These are phyloP conservation scores for Limanda limanda DNA, from an alignment of 2,113 vertebrate species.

Conservation along the genomic window DNA sequence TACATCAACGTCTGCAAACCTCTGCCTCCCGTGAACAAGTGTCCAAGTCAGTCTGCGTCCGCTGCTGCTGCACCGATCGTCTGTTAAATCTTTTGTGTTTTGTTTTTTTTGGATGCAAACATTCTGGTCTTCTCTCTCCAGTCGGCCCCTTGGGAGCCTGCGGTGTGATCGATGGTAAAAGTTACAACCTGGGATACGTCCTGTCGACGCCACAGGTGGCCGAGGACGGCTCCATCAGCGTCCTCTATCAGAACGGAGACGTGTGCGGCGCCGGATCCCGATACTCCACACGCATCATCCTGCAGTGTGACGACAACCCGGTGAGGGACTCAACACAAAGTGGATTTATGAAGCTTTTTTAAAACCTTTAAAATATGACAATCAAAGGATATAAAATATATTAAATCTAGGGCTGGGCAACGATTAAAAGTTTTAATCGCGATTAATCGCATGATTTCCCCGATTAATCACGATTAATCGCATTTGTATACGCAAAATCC, in stretches of 20 bases:
- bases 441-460: too few species aligned
- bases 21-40: constrained; percentile 82
- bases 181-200: constrained; percentile 89
- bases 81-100: neutral
- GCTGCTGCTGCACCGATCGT: neutral
- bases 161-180: constrained; percentile 69
- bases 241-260: constrained; percentile 92
- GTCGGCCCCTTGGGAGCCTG: constrained; percentile 91
- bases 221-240: constrained; percentile 89
- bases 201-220: constrained; percentile 89
- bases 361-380: too few species aligned
- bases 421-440: too few species aligned
- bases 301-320: constrained; percentile 89
- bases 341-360: too few species aligned
- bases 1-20: constrained; percentile 94
- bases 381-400: too few species aligned
- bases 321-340: constrained; percentile 66
- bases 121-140: constrained; percentile 60
- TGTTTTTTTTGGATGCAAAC: too few species aligned
- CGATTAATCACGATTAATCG: too few species aligned
- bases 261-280: constrained; percentile 77
- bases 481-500: too few species aligned
- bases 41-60: constrained; percentile 81
- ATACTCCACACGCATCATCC: constrained; percentile 91
- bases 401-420: too few species aligned